Base-by-base conservation (phyloP, 2,888 invertebrate genomes). In the Aleiodes testaceus region DNA sequence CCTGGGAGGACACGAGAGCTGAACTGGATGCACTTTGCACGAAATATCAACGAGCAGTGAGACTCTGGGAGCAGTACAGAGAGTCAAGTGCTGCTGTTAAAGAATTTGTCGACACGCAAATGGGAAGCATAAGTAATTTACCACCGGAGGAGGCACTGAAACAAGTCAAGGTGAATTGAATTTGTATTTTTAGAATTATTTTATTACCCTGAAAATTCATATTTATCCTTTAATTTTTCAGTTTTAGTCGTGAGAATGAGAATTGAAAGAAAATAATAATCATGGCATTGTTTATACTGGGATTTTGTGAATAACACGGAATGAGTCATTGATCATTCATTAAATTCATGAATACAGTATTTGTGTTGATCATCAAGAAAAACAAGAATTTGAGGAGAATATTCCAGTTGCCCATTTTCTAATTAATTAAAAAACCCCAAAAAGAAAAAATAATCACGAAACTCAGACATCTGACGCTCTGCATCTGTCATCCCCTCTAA, bases 11-110 rank as follows among this genome's bases (percentile, higher is more conserved):
- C 81, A 95, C 95, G n/a, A 92, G 93, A 85, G 90, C 91, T 78
- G 93, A 94, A 85, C 90, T 95, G 77, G 91, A 92, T 77, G 92
- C 93, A 79, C 90, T 95, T 78, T 94, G 94, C 86, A 92, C 89
- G 79, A 91, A 91, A 88, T 95, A 95, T 89, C 93, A 94, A 85
- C 92, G 93, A 84, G 95, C 95, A 3, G 94, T 95, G 69, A 92
- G 92, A 63, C 90, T 95, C 72, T 95, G 95, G 95, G 90, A 92
- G 82, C 91, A 92, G 73, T 95, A 95, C 89, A 91, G 92, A 47
- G 94, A 94, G 85, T 93, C 95, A 7, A 93, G 93, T 69, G 93
- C 93, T 53, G 91, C 93, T 30, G 93, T 95, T 73, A 91, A 93
- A 76, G 91, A 91, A 78, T 95, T 93, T 91, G 91, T 93, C 52